Conservation (phyloP, 2,888 invertebrate genomes). For the Perdita meconis region DNA sequence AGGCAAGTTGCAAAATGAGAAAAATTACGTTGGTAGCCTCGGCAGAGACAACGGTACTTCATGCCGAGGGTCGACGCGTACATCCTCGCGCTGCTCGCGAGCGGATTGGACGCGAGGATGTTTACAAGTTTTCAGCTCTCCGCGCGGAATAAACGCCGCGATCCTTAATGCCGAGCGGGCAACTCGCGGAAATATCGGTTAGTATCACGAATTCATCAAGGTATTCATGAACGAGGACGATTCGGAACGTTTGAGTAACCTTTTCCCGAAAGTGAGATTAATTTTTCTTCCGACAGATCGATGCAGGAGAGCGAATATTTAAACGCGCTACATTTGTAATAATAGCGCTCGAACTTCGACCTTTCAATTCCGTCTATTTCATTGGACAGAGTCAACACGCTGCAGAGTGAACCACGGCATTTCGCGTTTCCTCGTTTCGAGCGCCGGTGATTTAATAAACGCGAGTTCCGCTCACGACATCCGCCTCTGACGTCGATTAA, state of each 20-base stretch:
- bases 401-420: neutral
- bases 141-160: slow-evolving; percentile 12
- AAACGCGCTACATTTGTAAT: too few species aligned
- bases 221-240: too few species aligned
- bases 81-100: slow-evolving; percentile 37
- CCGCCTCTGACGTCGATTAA: slow-evolving; percentile 7
- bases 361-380: neutral
- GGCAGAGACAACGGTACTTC: slow-evolving; percentile 77
- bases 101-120: slow-evolving; percentile 67
- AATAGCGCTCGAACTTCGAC: neutral
- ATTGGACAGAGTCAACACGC: neutral
- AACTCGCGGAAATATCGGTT: too few species aligned
- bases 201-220: too few species aligned
- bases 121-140: slow-evolving; percentile 76
- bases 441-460: slow-evolving; percentile 24
- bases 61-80: slow-evolving; percentile 61
- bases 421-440: neutral
- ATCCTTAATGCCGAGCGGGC: neutral
- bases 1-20: slow-evolving; percentile 82
- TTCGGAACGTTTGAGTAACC: too few species aligned
- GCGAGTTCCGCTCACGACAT: neutral
- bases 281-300: too few species aligned
- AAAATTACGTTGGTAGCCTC: slow-evolving; percentile 80
- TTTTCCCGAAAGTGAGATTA: too few species aligned
- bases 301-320: too few species aligned